phyloP scores from a whole-genome alignment of 2,113 vertebrate species.

The Progne subis region DNA sequence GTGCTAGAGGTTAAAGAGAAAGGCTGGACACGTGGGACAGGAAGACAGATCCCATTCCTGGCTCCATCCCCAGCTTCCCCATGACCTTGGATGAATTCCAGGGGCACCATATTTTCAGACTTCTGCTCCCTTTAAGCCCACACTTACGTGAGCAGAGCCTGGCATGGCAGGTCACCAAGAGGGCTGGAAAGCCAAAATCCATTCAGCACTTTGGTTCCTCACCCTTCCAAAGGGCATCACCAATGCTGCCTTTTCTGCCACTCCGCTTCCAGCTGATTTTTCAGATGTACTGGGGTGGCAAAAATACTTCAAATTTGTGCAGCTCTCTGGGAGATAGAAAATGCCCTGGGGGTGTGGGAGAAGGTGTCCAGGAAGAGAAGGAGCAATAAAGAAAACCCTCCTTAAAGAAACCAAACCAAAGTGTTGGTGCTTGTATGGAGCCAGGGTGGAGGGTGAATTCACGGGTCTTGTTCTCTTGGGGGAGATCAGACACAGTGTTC shows the following conservation, averaged over 20 bases:
- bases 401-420: not conserved
- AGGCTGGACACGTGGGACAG: not conserved
- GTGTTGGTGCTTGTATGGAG: not conserved
- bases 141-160: not conserved
- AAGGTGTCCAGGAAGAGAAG: not conserved
- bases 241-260: not conserved
- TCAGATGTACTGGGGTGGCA: not conserved
- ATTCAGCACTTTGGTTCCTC: not conserved
- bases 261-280: not conserved
- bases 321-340: not conserved
- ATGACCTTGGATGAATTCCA: not conserved
- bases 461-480: rapidly evolving
- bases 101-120: not conserved
- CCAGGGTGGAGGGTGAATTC: not conserved
- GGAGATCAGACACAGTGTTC: not conserved
- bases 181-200: not conserved
- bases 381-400: not conserved
- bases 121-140: not conserved
- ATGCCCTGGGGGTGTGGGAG: rapidly evolving
- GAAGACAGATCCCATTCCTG: not conserved
- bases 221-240: not conserved
- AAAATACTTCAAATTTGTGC: not conserved
- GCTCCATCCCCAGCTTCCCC: not conserved
- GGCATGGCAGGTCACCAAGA: not conserved
- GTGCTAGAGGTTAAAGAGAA: not conserved